phyloP scores from a whole-genome alignment of 2,113 vertebrate genomes.

The Dunckerocampus dactyliophorus region DNA sequence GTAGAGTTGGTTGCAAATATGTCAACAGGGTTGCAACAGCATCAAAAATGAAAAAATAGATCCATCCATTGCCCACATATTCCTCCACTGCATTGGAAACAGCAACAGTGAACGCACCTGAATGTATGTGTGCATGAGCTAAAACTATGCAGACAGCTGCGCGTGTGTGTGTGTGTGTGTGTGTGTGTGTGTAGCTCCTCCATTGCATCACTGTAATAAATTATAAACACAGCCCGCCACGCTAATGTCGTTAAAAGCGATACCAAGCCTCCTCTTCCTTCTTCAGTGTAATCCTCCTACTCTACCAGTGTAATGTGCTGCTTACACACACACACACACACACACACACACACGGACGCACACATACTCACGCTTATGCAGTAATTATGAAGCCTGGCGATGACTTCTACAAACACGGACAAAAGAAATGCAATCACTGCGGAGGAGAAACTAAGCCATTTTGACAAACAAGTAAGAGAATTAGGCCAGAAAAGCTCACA shows the following conservation, averaged over 20 bases:
- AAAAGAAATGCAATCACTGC: slow-evolving; percentile 13
- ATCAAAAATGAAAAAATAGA: too few relatives aligned
- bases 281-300: slow-evolving; percentile 2
- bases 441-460: slow-evolving; percentile 30
- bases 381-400: background rate
- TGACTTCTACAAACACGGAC: slow-evolving; percentile 23
- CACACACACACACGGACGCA: too few relatives aligned
- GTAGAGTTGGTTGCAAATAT: too few relatives aligned
- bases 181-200: slow-evolving; percentile 34
- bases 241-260: slow-evolving; percentile 68
- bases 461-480: slow-evolving; percentile 35
- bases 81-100: too few relatives aligned
- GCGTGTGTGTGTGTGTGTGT: background rate
- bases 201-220: slow-evolving; percentile 64
- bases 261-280: slow-evolving; percentile 48
- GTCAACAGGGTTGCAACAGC: too few relatives aligned
- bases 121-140: too few relatives aligned
- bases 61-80: too few relatives aligned
- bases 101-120: too few relatives aligned
- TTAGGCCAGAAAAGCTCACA: slow-evolving; percentile 37
- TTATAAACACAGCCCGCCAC: slow-evolving; percentile 59
- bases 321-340: too few relatives aligned
- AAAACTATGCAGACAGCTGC: background rate
- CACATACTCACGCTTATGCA: slow-evolving; percentile 7
- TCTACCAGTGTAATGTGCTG: slow-evolving; percentile 2